Base-by-base conservation (phyloP, 2,113 vertebrate species). In the Lonchura striata region DNA sequence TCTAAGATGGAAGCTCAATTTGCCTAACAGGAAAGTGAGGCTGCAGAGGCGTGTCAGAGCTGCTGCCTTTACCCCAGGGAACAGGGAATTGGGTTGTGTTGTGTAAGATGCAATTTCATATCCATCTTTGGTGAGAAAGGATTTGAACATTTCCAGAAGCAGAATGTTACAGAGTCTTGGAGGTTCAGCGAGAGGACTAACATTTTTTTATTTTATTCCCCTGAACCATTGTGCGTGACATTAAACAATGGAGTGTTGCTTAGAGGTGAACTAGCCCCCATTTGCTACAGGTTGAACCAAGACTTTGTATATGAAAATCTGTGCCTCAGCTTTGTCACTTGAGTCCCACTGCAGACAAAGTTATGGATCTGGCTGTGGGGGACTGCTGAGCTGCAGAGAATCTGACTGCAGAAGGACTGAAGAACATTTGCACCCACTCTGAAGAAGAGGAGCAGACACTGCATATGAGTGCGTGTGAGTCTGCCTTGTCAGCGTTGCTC, bases 381-480 rank as follows among this genome's bases (percentile, higher is more conserved):
- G 12, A 5, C 54, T 35, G 25, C 70, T 15, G 47, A 64, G 16
- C 17, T 41, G n/a, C 24, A 27, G 31, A 28, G 50, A 70, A 16
- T 20, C 47, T 71, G 42, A 9, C 31, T 9, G 8, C 35, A 56
- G 44, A 66, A 80, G 35, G 53, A 83, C 49, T 25, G 25, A 76
- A 63, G 1, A 22, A 20, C 30, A 17, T 82, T 74, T 50, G 41
- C 41, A 60, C 9, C 14, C 25, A 23, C 10, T 2, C 30, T 35
- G 63, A 83, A 59, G 57, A 80, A 79, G 39, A 83, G 28, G 47
- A n/a, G 42, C 1, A 0, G 11, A 7, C 37, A 44, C 19, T 39
- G 20, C 3, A 2, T 15, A 9, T 47, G 7, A 41, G 19, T 61
- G 25, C 1, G 1, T 7, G 10, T 30, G 13, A 31, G 13, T 47